A percentile compares a stretch with the other conserved stretches of the same genome.
Conservation (phyloP, 2,888 invertebrate genomes). For the Cantharis rufa region DNA sequence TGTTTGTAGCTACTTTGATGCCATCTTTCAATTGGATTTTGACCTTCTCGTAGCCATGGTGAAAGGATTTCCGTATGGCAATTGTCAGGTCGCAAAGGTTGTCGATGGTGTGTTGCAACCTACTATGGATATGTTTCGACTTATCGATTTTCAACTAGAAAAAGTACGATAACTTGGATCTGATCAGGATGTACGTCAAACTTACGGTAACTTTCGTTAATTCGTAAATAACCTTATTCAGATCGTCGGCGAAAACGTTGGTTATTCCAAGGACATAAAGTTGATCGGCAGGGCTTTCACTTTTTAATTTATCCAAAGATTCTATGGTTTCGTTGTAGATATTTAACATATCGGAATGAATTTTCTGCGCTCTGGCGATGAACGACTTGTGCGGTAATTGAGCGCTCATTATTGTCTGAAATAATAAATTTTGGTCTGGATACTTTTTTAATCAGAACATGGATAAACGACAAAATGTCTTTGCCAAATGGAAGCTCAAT, state of each 20-base stretch:
- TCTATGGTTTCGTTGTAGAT: background rate
- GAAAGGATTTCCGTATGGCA: background rate
- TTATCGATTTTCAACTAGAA: background rate
- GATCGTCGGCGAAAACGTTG: background rate
- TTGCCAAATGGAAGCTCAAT: too few relatives aligned
- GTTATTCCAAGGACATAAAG: background rate
- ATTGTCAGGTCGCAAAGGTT: background rate
- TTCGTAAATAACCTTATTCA: background rate
- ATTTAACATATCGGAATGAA: background rate
- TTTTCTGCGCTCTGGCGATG: background rate
- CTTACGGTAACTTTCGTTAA: background rate
- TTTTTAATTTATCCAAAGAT: background rate
- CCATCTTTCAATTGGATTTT: background rate
- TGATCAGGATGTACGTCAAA: background rate
- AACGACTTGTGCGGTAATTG: background rate
- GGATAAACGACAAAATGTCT: too few relatives aligned
- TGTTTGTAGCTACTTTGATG: background rate
- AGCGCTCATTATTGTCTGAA: background rate
- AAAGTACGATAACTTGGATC: background rate
- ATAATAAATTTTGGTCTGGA: background rate
- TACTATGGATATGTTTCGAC: background rate
- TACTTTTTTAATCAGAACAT: too few relatives aligned
- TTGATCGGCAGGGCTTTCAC: background rate
- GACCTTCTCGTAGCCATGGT: background rate
- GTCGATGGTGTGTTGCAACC: background rate